These are phyloP conservation scores for Micrastur ruficollis DNA, from an alignment of 2,797 vertebrate species.

Conservation along the genomic window DNA sequence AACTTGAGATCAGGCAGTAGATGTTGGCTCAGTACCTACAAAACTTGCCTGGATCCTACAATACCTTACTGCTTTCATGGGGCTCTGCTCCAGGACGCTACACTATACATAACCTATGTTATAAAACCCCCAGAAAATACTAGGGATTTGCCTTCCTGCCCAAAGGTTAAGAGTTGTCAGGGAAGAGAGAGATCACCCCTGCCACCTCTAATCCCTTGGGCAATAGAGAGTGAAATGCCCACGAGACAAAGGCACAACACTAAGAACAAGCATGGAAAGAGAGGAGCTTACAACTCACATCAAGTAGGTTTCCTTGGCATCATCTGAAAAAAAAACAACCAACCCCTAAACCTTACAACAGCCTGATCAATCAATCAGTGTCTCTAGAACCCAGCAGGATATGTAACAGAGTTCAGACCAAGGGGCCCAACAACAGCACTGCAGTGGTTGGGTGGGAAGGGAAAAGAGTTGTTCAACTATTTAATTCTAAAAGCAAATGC, in stretches of 20 bases:
- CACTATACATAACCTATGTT: not conserved
- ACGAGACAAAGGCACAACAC: rapidly evolving
- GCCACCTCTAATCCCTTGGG: not conserved
- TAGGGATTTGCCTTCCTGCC: not conserved
- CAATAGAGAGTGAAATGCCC: not conserved
- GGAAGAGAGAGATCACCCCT: not conserved
- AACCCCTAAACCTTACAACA: not conserved
- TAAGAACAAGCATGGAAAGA: not conserved
- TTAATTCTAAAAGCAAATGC: not conserved
- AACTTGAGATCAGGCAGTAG: not conserved
- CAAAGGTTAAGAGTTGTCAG: not conserved
- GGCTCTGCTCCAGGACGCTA: not conserved
- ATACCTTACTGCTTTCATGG: not conserved
- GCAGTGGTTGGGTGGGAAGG: not conserved
- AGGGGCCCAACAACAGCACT: not conserved
- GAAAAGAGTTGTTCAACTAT: not conserved
- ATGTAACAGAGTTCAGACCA: not conserved
- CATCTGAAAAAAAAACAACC: not conserved
- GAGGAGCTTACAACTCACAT: not conserved
- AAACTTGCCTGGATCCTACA: not conserved
- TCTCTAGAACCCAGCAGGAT: not conserved
- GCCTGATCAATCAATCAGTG: not conserved
- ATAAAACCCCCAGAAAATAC: not conserved
- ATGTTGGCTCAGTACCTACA: not conserved
- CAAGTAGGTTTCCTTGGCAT: not conserved